Base-by-base conservation (phyloP, 2,113 vertebrate species). In the Cepphus grylle region DNA sequence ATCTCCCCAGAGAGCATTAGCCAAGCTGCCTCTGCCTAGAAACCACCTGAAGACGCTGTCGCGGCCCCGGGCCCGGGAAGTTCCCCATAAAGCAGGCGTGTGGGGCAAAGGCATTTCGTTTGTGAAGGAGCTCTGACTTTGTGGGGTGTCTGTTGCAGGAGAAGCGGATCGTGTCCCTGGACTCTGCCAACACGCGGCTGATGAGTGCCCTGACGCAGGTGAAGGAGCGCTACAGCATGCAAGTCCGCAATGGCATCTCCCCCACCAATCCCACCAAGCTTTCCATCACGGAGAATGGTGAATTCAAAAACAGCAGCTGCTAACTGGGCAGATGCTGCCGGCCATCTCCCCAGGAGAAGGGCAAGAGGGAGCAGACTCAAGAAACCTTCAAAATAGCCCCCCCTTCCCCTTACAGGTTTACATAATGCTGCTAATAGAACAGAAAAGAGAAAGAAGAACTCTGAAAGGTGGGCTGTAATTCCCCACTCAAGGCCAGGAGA, bases 251-350 rank as follows among this genome's bases (percentile, higher is more conserved):
- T 85, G 99, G 99, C 96, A 98, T 99, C 97, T 99, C 99, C 17
- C 99, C 99, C 78, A 98, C 97, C 98, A 99, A 99, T 86, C 99
- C 99, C 97, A 99, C 99, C 98, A 99, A 99, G 90, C 99, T 99
- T 94, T 99, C 99, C 95, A 99, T 99, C 98, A 99, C 99, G 91
- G 99, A 99, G 98, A 99, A 99, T 86, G 99, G 99, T 84, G 99
- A 99, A 98, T 99, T 99, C 98, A 99, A 98, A 94, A 99, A 99
- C 98, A 99, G 99, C 98, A 99, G 99, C 98, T 99, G 99, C 98
- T 99, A 98, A 99, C 81, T 15, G 96, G 43, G 88, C 69, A 63
- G 66, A 43, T 78, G 87, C 50, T 71, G 50, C 56, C 27, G 12
- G 8, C 53, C 79, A 8, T 61, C 92, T 90, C 52, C 53, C 74